Conservation (phyloP, 2,797 vertebrate species). For the Pantherophis vulpinus region DNA sequence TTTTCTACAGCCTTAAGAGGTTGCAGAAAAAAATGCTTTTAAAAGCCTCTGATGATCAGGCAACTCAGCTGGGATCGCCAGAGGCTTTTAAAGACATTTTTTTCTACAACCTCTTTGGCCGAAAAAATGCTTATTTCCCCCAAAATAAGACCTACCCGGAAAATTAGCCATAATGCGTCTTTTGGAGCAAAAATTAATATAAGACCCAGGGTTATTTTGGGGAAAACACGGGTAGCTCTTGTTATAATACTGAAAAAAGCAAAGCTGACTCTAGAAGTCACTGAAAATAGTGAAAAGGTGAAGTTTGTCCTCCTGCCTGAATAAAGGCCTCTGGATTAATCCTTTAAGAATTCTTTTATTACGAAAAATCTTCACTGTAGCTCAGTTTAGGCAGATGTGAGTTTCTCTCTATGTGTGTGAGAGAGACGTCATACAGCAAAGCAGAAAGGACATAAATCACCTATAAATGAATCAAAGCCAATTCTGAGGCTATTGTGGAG, state of each 20-base stretch:
- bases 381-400: neutral
- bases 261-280: neutral
- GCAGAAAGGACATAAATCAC: neutral
- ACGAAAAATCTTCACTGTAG: neutral
- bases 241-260: neutral
- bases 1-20: no score
- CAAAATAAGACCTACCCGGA: no score
- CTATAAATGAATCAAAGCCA: neutral
- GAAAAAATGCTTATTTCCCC: no score
- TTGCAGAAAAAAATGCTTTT: no score
- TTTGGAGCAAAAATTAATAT: no score
- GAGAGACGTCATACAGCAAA: neutral
- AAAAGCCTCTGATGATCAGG: no score
- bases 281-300: neutral
- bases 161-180: no score
- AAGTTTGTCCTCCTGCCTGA: neutral
- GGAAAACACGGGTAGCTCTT: neutral
- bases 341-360: neutral
- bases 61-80: no score
- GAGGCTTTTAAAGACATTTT: no score
- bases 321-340: neutral
- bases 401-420: neutral
- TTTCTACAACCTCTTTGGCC: no score
- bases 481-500: neutral
- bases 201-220: no score